Percentiles rank a stretch among this genome's conserved stretches.
phyloP scores from a whole-genome alignment of 2,113 vertebrate genomes.

The Lamprotornis superbus region DNA sequence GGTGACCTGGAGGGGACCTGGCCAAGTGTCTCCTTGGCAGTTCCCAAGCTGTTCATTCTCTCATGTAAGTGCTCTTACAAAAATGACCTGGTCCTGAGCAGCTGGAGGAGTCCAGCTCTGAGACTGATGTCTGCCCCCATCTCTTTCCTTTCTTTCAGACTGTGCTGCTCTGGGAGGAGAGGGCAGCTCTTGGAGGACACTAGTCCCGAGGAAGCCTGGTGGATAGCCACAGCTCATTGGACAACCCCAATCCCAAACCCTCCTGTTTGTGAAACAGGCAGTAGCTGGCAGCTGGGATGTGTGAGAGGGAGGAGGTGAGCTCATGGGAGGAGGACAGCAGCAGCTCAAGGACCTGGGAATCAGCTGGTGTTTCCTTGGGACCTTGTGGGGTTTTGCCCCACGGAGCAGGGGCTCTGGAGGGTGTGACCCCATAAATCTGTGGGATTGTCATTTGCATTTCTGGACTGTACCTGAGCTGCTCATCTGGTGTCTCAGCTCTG shows the following conservation, averaged over 20 bases:
- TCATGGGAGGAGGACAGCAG: background rate
- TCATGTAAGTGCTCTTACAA: conserved; percentile 5
- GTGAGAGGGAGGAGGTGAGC: background rate
- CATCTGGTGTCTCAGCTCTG: background rate
- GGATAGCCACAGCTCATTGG: background rate
- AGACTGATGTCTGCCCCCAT: background rate
- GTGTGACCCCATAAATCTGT: background rate
- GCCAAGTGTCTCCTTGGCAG: background rate
- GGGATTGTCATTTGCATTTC: background rate
- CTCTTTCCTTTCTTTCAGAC: conserved; percentile 10
- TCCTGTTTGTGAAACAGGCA: background rate
- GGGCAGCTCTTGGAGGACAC: background rate
- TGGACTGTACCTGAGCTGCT: background rate
- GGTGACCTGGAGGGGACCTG: background rate
- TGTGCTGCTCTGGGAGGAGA: background rate
- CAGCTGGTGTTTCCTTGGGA: background rate
- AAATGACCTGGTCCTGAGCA: background rate
- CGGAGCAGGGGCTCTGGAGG: background rate
- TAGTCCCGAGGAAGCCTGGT: background rate
- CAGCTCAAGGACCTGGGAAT: background rate
- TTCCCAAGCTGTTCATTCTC: background rate
- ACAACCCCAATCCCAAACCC: background rate
- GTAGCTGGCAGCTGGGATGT: background rate
- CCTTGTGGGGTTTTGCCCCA: background rate
- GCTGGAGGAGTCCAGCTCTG: background rate